Conservation (phyloP, 2,888 invertebrate species). For the Synanthedon formicaeformis region DNA sequence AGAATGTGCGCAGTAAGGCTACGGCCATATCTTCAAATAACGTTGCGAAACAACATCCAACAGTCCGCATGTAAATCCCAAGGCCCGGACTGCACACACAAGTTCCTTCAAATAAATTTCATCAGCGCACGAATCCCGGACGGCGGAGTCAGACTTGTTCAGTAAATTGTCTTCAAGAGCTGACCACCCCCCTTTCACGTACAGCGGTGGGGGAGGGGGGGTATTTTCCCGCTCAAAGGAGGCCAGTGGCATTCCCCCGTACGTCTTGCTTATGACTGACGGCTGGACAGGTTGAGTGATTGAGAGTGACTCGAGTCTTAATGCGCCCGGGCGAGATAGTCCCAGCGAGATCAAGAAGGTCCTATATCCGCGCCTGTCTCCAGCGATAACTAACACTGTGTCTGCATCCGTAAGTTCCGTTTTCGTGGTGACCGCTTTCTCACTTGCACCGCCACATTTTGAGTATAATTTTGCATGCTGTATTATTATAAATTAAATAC, state of each 20-base stretch:
- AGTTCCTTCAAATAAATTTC: conserved; percentile 61
- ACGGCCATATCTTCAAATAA: neutral
- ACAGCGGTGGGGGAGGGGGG: conserved; percentile 14
- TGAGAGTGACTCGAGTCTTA: conserved; percentile 69
- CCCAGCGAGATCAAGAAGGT: conserved; percentile 18
- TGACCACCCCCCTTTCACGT: conserved; percentile 50
- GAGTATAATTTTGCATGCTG: conserved; percentile 2
- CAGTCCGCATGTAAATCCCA: conserved; percentile 39
- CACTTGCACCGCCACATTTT: too few species aligned
- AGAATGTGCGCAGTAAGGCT: too few species aligned
- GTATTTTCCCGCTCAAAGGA: conserved; percentile 31
- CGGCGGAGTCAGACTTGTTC: conserved; percentile 46
- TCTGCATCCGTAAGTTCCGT: conserved; percentile 10
- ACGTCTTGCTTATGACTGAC: conserved; percentile 70
- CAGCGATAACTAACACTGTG: conserved; percentile 1
- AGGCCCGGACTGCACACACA: conserved; percentile 39
- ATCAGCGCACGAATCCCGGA: conserved; percentile 53
- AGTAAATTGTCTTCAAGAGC: conserved; percentile 70
- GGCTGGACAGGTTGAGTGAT: conserved; percentile 68
- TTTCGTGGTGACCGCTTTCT: conserved; percentile 8
- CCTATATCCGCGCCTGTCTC: conserved; percentile 22
- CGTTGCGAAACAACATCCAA: conserved; percentile 19
- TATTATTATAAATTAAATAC: conserved; percentile 62
- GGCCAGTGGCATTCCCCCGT: conserved; percentile 60
- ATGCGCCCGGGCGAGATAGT: conserved; percentile 58